Conservation (phyloP, 2,113 vertebrate genomes). For the Gasterosteus nipponicus region DNA sequence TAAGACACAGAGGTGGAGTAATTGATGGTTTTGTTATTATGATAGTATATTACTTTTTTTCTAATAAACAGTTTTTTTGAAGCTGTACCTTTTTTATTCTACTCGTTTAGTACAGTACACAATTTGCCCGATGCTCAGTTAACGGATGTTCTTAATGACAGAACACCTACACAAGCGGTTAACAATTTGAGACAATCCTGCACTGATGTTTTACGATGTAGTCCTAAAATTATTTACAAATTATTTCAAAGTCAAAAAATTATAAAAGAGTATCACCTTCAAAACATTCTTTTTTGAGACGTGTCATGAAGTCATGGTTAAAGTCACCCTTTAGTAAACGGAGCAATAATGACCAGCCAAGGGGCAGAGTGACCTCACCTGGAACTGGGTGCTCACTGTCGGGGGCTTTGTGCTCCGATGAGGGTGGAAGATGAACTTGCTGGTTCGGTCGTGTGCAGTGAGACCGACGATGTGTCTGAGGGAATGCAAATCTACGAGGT, state of each 20-base stretch:
- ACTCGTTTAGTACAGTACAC: not conserved
- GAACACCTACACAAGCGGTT: not conserved
- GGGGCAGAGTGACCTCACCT: slow-evolving; percentile 79
- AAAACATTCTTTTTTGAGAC: not conserved
- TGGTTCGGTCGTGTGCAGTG: slow-evolving; percentile 87
- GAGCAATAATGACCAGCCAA: not conserved
- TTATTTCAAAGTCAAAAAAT: not conserved
- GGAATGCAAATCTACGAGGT: slow-evolving; percentile 89
- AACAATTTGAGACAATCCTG: not conserved
- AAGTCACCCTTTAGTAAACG: not conserved
- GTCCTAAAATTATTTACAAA: not conserved
- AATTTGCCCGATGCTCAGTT: not conserved
- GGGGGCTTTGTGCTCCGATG: slow-evolving; percentile 88
- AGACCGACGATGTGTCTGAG: slow-evolving; percentile 89
- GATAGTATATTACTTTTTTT: not conserved
- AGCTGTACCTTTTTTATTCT: not conserved
- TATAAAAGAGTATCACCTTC: not conserved
- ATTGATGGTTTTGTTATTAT: not conserved
- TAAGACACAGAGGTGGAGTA: slow-evolving; percentile 31
- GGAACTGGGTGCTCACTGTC: slow-evolving; percentile 90
- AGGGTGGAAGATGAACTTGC: slow-evolving; percentile 87
- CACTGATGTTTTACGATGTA: not conserved
- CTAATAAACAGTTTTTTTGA: not conserved
- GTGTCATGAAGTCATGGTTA: not conserved
- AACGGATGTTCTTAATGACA: not conserved